Percentiles rank a stretch among this genome's conserved stretches.
Evolutionary conservation across 2,888 invertebrate species (phyloP).

Genomic region (Scrobipalpa costella): DNA sequence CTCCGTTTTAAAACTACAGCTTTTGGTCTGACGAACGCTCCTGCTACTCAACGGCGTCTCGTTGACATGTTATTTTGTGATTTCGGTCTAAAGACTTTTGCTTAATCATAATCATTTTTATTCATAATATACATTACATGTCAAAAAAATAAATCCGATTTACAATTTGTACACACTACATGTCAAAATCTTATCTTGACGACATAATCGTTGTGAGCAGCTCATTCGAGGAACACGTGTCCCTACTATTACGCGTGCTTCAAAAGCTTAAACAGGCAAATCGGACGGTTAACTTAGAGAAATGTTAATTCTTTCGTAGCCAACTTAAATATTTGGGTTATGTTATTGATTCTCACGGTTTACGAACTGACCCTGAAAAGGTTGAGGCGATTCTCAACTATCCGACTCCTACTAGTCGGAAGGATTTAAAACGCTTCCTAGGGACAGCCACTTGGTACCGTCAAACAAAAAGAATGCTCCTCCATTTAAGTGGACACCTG

Average conservation of each 20-base stretch:
- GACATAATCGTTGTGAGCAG: too few relatives aligned
- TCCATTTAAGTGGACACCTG: slow-evolving; percentile 19
- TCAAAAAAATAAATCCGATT: too few relatives aligned
- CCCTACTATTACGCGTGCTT: slow-evolving; percentile 36
- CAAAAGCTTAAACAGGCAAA: slow-evolving; percentile 35
- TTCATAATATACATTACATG: too few relatives aligned
- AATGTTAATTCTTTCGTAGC: slow-evolving; percentile 33
- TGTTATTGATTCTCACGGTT: slow-evolving; percentile 34
- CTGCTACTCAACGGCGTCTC: slow-evolving; percentile 26
- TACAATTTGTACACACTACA: too few relatives aligned
- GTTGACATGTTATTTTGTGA: slow-evolving; percentile 9
- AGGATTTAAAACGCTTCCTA: too few relatives aligned
- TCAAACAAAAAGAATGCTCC: slow-evolving; percentile 6
- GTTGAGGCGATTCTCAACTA: not conserved
- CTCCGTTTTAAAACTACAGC: slow-evolving; percentile 28
- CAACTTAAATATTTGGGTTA: slow-evolving; percentile 36
- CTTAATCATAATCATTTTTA: too few relatives aligned
- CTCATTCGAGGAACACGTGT: too few relatives aligned
- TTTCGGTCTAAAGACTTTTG: too few relatives aligned
- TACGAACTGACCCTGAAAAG: slow-evolving; percentile 40
- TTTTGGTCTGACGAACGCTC: slow-evolving; percentile 35
- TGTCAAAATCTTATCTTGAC: too few relatives aligned
- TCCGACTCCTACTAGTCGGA: too few relatives aligned
- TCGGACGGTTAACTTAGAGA: slow-evolving; percentile 34
- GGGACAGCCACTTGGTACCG: not conserved